Base-by-base conservation (phyloP, 1,140 invertebrate genomes). In the Apis dorsata region DNA sequence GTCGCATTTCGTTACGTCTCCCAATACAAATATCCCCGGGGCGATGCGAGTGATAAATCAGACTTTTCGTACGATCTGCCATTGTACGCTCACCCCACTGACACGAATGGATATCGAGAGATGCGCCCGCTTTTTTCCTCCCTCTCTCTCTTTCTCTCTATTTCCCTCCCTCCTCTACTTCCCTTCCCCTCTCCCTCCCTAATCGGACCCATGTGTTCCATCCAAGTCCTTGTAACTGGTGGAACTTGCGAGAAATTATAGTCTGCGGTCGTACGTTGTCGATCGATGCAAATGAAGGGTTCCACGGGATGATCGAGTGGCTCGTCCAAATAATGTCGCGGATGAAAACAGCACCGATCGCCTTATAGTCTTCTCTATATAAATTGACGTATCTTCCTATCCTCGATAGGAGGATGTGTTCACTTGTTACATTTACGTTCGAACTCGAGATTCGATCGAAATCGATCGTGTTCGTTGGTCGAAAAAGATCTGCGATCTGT, bases 1-100 rank as follows among this genome's bases (percentile, higher is more conserved):
- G 92, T 91, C 92, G 93, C 91, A 93, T 93, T 93, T 94, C 91
- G 92, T 93, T 92, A 93, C 90, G 90, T 90, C 90, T 87, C 91
- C 90, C 91, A 93, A 92, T 93, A 93, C 92, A 93, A 93, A 93
- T 93, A 93, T 82, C 88, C 88, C 90, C 85, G 86, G 88, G 70
- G 70, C 80, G 90, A 90, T 88, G 87, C 88, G 88, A 92, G 93
- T 93, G 92, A 94, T 94, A 94, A 94, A 93, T 94, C 93, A 93
- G 93, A 93, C 91, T 93, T 93, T 93, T 93, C 92, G 90, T 91
- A 88, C 90, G 91, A 90, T 91, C 88, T 85, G 91, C 90, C 90
- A 93, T 94, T 93, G 92, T 93, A 79, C 24, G 65, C 85, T 88
- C 92, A 91, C 91, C 92, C 92, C 90, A 91, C 88, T 89, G 91